Evolutionary conservation across 2,113 vertebrate species (phyloP).

Genomic region (Carollia perspicillata): DNA sequence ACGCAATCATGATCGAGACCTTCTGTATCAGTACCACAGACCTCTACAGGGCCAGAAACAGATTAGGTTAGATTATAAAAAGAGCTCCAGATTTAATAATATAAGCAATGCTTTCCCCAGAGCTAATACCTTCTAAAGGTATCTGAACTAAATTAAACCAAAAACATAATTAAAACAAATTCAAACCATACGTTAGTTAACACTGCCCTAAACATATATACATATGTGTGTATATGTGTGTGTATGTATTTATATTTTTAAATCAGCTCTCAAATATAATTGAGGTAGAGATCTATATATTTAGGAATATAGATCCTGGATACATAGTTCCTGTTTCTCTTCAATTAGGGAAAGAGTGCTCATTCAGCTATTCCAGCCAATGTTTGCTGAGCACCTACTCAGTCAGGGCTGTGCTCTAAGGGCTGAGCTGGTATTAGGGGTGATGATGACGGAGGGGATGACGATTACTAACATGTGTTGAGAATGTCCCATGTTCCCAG

Average conservation of each 20-base stretch:
- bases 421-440: not conserved
- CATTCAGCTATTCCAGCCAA: not conserved
- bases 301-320: not conserved
- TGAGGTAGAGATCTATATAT: not conserved
- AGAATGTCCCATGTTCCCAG: not conserved
- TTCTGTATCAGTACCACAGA: not conserved
- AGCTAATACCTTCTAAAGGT: slow-evolving; percentile 23
- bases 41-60: not conserved
- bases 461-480: not conserved
- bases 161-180: not conserved
- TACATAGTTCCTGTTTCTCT: not conserved
- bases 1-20: not conserved
- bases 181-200: not conserved
- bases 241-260: no score
- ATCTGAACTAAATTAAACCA: not conserved
- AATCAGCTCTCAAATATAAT: not conserved
- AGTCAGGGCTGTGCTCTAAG: not conserved
- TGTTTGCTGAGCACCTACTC: not conserved
- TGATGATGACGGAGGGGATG: not conserved
- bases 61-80: not conserved
- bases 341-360: not conserved
- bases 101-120: not conserved
- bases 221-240: no score
- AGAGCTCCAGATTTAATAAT: not conserved
- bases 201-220: not conserved